Base-by-base conservation (phyloP, 2,888 invertebrate species). In the Eledona agricola region DNA sequence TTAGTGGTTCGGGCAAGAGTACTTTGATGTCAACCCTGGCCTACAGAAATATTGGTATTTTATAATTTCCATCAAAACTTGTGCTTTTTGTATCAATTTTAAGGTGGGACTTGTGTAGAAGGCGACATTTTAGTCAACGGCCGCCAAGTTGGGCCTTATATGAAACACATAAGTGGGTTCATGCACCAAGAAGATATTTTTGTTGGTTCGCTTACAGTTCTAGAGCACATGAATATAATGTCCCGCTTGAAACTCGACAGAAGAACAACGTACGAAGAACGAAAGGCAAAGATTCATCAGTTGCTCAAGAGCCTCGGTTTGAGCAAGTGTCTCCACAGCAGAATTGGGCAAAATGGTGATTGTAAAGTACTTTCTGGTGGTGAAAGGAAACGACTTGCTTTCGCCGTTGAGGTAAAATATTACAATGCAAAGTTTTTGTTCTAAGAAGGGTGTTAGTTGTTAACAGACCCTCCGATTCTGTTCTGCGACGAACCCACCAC, bases 401-500 rank as follows among this genome's bases (percentile, higher is more conserved):
- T 97, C 72, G 97, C 96, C 2, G 89, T 93, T 0, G 96, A 96
- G 80, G 91, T 90, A 74, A 66, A 60, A 58, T 47, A 35, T 9
- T 13, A 32, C 4, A 32, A 16, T 13, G 11, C 31, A 31, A 28
- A 9, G 10, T 4, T n/a, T 25, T 25, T 11, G 5, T 10, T 35
- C 6, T 19, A 11, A 51, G 12, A 17, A 20, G 3, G 15, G 47
- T 69, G 70, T 6, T 72, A 90, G 88, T 79, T 93, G 20, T 75
- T 97, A 42, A 95, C 93, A 23, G 91, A 96, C 77, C 97, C 97
- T 0, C 85, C 90, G 1, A 81, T 98, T 19, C 78, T 98, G 23
- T 96, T 97, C 77, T 92, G 95, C 72, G 97, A 98, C 69, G 97
- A 98, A 71, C 96, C 96, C 3, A 97, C 97, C 0, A 96, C 96